Conservation (phyloP, 2,113 vertebrate species). For the Aphyosemion australe region DNA sequence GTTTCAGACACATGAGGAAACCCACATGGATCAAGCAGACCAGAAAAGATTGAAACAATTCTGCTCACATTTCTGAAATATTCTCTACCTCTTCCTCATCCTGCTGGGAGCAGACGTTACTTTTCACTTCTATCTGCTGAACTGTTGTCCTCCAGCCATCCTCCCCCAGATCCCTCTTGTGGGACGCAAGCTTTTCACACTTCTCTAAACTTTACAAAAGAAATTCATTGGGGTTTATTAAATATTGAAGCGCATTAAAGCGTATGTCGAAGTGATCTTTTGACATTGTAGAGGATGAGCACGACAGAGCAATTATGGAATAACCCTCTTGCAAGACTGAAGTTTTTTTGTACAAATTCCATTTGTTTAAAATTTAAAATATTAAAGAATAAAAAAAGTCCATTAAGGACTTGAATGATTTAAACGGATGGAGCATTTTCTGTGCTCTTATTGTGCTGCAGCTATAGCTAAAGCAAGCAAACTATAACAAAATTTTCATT, state of each 20-base stretch:
- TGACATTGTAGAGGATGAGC: slow-evolving; percentile 13
- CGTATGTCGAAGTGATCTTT: slow-evolving; percentile 11
- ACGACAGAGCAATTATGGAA: slow-evolving; percentile 31
- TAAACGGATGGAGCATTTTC: background rate
- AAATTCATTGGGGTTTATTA: slow-evolving; percentile 51
- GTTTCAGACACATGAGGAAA: background rate
- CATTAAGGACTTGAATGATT: background rate
- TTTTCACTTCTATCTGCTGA: slow-evolving; percentile 4
- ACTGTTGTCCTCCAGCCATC: slow-evolving; percentile 8
- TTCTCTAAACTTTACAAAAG: slow-evolving; percentile 56
- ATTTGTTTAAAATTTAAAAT: background rate
- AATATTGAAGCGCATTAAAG: slow-evolving; percentile 60
- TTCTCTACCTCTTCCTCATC: background rate
- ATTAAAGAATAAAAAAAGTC: no score
- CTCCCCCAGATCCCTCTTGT: background rate
- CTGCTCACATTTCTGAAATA: background rate
- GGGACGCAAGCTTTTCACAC: slow-evolving; percentile 60
- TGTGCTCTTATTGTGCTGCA: background rate
- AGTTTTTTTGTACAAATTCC: background rate
- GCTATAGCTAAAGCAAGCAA: no score
- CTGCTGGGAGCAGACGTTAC: slow-evolving; percentile 5
- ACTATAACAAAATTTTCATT: no score
- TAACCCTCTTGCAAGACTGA: background rate
- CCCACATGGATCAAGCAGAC: background rate
- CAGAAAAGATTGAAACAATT: background rate